A percentile compares a stretch with the other conserved stretches of the same genome.
phyloP scores from a whole-genome alignment of 2,113 vertebrate genomes.

The Xenotilapia flavipinnis region DNA sequence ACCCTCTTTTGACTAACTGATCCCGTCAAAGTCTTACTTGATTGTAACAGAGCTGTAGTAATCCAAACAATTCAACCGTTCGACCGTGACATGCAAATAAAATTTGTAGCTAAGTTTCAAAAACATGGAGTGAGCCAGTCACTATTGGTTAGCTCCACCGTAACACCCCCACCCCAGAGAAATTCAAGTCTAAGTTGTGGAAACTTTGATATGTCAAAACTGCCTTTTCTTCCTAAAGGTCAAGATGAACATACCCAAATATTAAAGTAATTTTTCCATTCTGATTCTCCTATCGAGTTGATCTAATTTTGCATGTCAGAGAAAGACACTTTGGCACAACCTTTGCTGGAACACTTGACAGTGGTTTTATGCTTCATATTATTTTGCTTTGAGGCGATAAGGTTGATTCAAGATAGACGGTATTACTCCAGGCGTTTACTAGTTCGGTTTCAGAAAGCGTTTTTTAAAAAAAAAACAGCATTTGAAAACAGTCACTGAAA shows the following conservation, averaged over 20 bases:
- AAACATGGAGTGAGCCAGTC: background rate
- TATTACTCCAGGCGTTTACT: background rate
- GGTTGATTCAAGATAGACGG: background rate
- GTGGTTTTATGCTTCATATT: background rate
- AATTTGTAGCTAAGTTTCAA: background rate
- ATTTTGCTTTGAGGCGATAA: background rate
- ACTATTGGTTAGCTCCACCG: background rate
- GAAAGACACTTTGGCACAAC: background rate
- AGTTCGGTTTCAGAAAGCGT: background rate
- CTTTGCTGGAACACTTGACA: background rate
- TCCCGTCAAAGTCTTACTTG: background rate
- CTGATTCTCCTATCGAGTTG: background rate
- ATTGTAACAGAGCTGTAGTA: background rate
- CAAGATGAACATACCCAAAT: background rate
- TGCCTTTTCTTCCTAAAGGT: background rate
- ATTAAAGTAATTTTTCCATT: background rate
- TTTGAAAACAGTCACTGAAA: background rate
- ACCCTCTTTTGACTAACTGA: background rate
- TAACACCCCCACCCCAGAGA: background rate
- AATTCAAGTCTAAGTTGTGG: background rate
- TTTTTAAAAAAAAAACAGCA: background rate
- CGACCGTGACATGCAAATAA: background rate
- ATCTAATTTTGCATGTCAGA: background rate
- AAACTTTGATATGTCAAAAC: background rate
- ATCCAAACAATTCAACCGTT: background rate